Percentiles rank a stretch among this genome's conserved stretches.
Evolutionary conservation across 1,140 invertebrate genomes (phyloP).

Genomic region (Drosophila nannoptera): DNA sequence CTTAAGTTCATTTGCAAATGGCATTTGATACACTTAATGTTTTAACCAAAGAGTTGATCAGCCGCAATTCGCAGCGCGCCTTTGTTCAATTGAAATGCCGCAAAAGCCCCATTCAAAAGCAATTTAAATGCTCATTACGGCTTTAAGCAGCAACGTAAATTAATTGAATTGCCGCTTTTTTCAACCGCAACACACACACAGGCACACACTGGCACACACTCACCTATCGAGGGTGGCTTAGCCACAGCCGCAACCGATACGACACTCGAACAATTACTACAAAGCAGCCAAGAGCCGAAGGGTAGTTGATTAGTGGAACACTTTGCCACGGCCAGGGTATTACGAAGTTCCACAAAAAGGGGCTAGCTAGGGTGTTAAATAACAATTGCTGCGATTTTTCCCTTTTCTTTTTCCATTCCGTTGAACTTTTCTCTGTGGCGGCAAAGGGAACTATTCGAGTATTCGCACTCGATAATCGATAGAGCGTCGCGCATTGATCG

Average conservation of each 20-base stretch:
- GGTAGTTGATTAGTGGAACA: constrained; percentile 3
- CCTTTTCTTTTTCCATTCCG: constrained; percentile 69
- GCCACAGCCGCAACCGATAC: constrained; percentile 74
- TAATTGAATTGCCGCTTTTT: constrained; percentile 71
- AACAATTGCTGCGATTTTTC: constrained; percentile 62
- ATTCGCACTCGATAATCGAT: constrained; percentile 40
- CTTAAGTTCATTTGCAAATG: constrained; percentile 60
- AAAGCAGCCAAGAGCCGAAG: constrained; percentile 25
- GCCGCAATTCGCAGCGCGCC: constrained; percentile 46
- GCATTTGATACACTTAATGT: constrained; percentile 47
- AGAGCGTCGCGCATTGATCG: constrained; percentile 66
- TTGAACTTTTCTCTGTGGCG: constrained; percentile 64
- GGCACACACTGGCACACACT: constrained; percentile 15
- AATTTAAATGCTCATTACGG: constrained; percentile 77
- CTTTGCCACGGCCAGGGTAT: not conserved
- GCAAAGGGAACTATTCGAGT: constrained; percentile 37
- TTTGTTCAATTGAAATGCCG: constrained; percentile 66
- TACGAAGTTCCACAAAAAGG: constrained; percentile 27
- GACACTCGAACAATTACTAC: constrained; percentile 72
- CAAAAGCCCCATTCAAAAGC: constrained; percentile 70
- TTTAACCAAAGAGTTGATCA: constrained; percentile 26
- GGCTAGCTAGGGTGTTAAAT: constrained; percentile 48
- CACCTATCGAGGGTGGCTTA: constrained; percentile 46
- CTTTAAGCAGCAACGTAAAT: constrained; percentile 73
- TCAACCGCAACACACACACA: constrained; percentile 54